A percentile compares a stretch with the other conserved stretches of the same genome.
phyloP scores from a whole-genome alignment of 2,113 vertebrate genomes.

The Camelus dromedarius region DNA sequence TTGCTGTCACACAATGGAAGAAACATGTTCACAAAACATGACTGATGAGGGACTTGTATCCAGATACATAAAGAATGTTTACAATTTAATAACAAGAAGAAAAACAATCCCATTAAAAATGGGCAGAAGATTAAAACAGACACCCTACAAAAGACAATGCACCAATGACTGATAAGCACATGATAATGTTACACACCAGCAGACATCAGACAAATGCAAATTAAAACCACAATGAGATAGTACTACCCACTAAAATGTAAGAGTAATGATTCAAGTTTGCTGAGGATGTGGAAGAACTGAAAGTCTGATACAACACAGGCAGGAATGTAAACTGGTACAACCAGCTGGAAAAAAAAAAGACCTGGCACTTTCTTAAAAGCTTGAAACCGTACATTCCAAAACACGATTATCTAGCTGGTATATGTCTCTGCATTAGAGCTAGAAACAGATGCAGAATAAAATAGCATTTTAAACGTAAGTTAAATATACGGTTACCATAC shows the following conservation, averaged over 20 bases:
- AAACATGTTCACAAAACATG: conserved; percentile 40
- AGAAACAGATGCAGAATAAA: conserved; percentile 32
- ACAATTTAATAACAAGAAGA: background rate
- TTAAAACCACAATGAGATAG: background rate
- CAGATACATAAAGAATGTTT: background rate
- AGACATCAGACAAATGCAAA: background rate
- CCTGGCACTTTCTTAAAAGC: background rate
- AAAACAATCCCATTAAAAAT: background rate
- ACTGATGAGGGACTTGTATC: background rate
- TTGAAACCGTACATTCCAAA: conserved; percentile 16
- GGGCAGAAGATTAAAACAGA: background rate
- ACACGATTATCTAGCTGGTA: background rate
- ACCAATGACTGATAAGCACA: background rate
- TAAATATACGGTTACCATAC: background rate
- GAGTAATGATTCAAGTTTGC: background rate
- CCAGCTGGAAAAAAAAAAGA: background rate
- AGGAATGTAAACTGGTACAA: background rate
- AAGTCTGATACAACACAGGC: background rate
- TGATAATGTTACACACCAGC: background rate
- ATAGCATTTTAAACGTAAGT: background rate
- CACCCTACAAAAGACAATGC: background rate
- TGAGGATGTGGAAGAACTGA: background rate
- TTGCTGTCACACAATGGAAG: background rate
- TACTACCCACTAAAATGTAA: background rate
- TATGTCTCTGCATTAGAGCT: background rate